phyloP scores from a whole-genome alignment of 2,797 vertebrate genomes.

The Danionella dracula region DNA sequence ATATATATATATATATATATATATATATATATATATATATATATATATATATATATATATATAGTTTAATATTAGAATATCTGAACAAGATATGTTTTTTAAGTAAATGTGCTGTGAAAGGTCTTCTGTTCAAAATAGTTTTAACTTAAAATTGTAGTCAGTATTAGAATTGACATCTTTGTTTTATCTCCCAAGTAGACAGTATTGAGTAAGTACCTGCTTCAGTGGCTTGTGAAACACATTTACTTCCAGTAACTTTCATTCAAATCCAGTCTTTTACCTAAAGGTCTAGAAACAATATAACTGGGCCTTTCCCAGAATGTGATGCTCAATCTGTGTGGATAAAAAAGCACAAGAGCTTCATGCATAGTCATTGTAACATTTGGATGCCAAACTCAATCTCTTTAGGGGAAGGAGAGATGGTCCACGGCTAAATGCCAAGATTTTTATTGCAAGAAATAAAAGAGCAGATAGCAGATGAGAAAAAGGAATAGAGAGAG shows the following conservation, averaged over 20 bases:
- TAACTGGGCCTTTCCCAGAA: conserved; percentile 52
- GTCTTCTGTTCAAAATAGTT: too few species aligned
- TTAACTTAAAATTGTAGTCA: too few species aligned
- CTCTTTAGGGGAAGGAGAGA: conserved; percentile 53
- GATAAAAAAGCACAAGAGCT: conserved; percentile 49
- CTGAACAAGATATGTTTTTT: too few species aligned
- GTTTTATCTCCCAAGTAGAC: too few species aligned
- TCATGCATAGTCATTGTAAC: conserved; percentile 55
- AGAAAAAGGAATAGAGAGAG: conserved; percentile 46
- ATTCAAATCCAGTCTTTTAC: conserved; percentile 39
- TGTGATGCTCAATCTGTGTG: conserved; percentile 43
- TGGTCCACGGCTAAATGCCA: conserved; percentile 68
- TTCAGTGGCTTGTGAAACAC: conserved; percentile 59
- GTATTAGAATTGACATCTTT: too few species aligned
- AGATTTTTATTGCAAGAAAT: conserved; percentile 69
- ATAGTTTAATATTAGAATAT: too few species aligned
- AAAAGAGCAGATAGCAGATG: conserved; percentile 63
- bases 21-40: too few species aligned
- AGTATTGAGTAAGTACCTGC: conserved; percentile 50
- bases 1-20: too few species aligned
- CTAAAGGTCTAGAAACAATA: conserved; percentile 53
- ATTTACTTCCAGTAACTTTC: conserved; percentile 48
- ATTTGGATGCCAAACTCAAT: conserved; percentile 65
- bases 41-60: too few species aligned
- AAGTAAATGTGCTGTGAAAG: too few species aligned